These are phyloP conservation scores for Gastrophysa polygoni DNA, from an alignment of 2,888 invertebrate species.

Conservation along the genomic window DNA sequence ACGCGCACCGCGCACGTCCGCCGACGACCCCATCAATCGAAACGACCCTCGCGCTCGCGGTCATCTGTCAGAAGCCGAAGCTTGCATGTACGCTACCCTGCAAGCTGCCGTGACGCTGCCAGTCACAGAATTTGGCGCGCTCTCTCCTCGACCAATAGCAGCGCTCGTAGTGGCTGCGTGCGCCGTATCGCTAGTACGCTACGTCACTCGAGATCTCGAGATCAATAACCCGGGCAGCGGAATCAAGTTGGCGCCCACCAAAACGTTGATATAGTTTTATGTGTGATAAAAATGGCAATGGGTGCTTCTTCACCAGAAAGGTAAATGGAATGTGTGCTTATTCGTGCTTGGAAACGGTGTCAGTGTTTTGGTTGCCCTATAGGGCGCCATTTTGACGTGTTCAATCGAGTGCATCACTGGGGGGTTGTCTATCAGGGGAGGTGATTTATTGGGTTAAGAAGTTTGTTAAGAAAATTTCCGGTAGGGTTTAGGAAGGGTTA, in stretches of 20 bases:
- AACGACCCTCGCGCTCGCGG: conserved; percentile 20
- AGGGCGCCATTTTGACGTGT: conserved; percentile 24
- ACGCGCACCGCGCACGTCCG: conserved; percentile 13
- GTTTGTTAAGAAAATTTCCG: conserved; percentile 5
- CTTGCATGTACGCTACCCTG: conserved; percentile 38
- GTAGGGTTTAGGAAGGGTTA: neutral
- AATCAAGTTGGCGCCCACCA: conserved; percentile 49
- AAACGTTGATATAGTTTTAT: conserved; percentile 59
- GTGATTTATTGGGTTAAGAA: conserved; percentile 23
- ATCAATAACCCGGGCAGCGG: conserved; percentile 44
- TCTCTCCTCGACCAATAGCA: conserved; percentile 45
- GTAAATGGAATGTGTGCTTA: conserved; percentile 54
- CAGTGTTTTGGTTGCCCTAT: conserved; percentile 12
- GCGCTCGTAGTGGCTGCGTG: conserved; percentile 39
- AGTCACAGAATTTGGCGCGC: conserved; percentile 53
- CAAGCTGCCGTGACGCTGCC: conserved; percentile 5
- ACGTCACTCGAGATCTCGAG: conserved; percentile 40
- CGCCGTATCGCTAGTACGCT: conserved; percentile 35
- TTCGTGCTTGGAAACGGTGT: conserved; percentile 20
- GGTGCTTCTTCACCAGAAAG: conserved; percentile 72
- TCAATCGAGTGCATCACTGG: conserved; percentile 22
- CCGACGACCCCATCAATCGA: conserved; percentile 26
- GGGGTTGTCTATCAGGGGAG: conserved; percentile 21
- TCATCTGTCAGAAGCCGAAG: conserved; percentile 36
- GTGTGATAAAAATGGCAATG: conserved; percentile 75